Conservation (phyloP, 1,140 invertebrate species). For the Eriosoma lanigerum region DNA sequence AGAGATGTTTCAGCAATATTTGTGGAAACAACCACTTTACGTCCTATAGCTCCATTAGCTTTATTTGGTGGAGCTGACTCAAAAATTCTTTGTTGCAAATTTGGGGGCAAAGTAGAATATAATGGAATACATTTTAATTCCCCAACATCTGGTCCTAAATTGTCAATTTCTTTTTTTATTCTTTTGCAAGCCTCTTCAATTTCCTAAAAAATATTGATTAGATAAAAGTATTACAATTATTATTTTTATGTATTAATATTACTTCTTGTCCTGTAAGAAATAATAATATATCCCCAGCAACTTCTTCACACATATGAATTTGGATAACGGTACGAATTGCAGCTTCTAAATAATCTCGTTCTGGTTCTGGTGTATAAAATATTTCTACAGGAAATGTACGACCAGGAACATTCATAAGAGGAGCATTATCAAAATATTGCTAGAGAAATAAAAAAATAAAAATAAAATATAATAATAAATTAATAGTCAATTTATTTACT, state of each 20-base stretch:
- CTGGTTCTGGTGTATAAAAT: conserved; percentile 98
- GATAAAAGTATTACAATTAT: no score
- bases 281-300: conserved; percentile 87
- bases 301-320: conserved; percentile 98
- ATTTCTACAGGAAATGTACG: conserved; percentile 97
- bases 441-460: conserved; percentile 56
- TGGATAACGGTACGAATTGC: conserved; percentile 98
- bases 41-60: conserved; percentile 89
- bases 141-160: conserved; percentile 93
- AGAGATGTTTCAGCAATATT: conserved; percentile 99
- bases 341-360: conserved; percentile 97
- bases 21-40: conserved; percentile 96
- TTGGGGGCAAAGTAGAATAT: conserved; percentile 97
- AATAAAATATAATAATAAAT: background rate
- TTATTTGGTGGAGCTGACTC: conserved; percentile 91
- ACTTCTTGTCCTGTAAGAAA: conserved; percentile 91
- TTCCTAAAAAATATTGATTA: conserved; percentile 66
- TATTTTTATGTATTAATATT: conserved; percentile 18
- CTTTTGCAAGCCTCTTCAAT: conserved; percentile 99
- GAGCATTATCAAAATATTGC: conserved; percentile 97
- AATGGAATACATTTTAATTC: conserved; percentile 98
- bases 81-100: conserved; percentile 96
- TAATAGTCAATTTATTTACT: conserved; percentile 57
- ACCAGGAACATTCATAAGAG: conserved; percentile 97
- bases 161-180: conserved; percentile 95